These are phyloP conservation scores for Hypercompe scribonia DNA, from an alignment of 2,888 invertebrate genomes.

Conservation along the genomic window DNA sequence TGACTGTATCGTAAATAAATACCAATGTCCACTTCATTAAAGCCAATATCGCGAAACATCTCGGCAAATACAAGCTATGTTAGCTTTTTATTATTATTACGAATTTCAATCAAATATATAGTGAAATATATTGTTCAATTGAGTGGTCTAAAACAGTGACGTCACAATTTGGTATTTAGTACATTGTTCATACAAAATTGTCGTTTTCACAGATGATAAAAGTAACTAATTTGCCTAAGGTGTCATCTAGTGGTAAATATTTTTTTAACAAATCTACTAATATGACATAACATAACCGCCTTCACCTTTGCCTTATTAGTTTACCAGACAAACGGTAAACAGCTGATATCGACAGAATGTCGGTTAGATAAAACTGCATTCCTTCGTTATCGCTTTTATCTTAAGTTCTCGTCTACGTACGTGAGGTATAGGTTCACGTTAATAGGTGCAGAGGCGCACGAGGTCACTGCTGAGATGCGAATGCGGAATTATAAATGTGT, in stretches of 20 bases:
- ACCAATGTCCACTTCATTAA: too few species aligned
- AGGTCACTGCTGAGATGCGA: background rate
- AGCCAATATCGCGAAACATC: too few species aligned
- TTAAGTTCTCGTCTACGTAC: background rate
- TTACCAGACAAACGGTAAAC: conserved; percentile 21
- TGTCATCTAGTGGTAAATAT: background rate
- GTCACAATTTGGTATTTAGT: too few species aligned
- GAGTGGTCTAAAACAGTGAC: too few species aligned
- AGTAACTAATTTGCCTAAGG: too few species aligned
- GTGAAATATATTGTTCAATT: too few species aligned
- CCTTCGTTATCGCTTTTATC: conserved; percentile 25
- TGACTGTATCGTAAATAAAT: too few species aligned
- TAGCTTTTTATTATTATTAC: too few species aligned
- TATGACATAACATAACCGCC: background rate
- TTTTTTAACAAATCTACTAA: background rate
- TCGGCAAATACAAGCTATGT: too few species aligned
- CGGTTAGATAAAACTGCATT: conserved; percentile 38
- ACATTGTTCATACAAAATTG: too few species aligned
- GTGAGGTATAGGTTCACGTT: background rate
- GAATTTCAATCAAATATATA: too few species aligned
- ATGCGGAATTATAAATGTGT: conserved; percentile 4
- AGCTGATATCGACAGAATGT: conserved; percentile 28
- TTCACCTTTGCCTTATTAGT: background rate
- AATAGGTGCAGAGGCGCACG: background rate
- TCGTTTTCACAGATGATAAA: too few species aligned